Conservation (phyloP, 2,888 invertebrate genomes). For the Eurytoma californica region DNA sequence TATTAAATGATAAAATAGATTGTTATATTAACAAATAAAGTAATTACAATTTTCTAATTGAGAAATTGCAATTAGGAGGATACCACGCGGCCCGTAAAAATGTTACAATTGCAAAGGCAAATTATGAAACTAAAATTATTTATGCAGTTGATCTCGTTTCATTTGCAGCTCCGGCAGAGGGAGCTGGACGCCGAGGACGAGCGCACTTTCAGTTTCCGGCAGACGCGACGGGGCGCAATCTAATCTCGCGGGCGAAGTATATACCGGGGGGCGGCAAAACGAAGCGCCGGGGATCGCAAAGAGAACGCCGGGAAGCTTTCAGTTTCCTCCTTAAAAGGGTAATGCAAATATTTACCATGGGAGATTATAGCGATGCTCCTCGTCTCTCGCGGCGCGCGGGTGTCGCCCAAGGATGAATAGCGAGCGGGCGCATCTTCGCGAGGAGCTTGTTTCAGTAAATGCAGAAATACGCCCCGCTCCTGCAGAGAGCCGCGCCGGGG, state of each 20-base stretch:
- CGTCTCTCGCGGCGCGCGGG: conserved; percentile 13
- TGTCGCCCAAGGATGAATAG: conserved; percentile 12
- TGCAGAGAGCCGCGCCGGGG: background rate
- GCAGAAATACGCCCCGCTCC: conserved; percentile 35
- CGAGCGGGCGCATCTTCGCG: conserved; percentile 2
- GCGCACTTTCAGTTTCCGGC: background rate
- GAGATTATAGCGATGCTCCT: conserved; percentile 63
- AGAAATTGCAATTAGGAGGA: no score
- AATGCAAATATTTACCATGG: conserved; percentile 66
- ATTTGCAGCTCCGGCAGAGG: background rate
- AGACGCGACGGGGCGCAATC: conserved; percentile 22
- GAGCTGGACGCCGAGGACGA: background rate
- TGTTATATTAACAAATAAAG: no score
- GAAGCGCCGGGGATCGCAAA: conserved; percentile 5
- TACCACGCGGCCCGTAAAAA: no score
- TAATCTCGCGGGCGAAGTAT: conserved; percentile 28
- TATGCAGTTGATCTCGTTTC: background rate
- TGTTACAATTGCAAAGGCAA: no score
- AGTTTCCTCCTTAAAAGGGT: conserved; percentile 58
- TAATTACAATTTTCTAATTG: no score
- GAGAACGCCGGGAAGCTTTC: conserved; percentile 41
- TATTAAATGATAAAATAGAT: no score
- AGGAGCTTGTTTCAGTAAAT: conserved; percentile 46
- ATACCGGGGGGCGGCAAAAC: background rate
- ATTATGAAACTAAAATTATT: background rate